A percentile compares a stretch with the other conserved stretches of the same genome.
phyloP scores from a whole-genome alignment of 2,113 vertebrate genomes.

The Gallinago paraguaiae region DNA sequence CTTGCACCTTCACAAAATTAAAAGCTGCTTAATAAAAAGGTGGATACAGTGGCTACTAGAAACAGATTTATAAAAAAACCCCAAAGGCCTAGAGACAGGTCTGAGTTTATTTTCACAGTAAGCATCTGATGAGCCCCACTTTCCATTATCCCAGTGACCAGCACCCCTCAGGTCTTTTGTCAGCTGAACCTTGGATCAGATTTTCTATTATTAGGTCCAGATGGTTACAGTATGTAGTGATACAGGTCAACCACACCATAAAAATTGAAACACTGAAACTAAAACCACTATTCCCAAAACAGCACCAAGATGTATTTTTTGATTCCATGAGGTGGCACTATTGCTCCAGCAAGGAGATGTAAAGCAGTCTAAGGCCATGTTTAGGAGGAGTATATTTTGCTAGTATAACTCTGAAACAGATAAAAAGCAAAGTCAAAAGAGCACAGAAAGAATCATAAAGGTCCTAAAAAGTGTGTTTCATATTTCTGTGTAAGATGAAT shows the following conservation, averaged over 20 bases:
- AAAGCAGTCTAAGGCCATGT: not conserved
- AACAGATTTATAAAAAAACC: not conserved
- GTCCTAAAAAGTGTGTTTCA: not conserved
- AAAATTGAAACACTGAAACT: not conserved
- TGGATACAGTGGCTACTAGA: not conserved
- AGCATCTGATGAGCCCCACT: not conserved
- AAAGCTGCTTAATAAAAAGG: not conserved
- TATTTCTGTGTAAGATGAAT: not conserved
- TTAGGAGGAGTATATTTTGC: not conserved
- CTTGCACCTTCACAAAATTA: not conserved
- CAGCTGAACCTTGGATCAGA: not conserved
- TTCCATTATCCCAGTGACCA: not conserved
- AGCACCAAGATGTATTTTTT: not conserved
- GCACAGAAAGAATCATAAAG: not conserved
- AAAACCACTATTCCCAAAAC: not conserved
- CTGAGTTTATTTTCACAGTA: fast-evolving
- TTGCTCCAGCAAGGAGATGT: not conserved
- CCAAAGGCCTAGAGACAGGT: not conserved
- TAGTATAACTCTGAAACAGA: not conserved
- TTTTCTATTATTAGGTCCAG: not conserved
- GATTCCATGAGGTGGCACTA: slow-evolving; percentile 20
- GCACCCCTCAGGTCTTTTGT: not conserved
- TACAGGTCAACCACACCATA: not conserved
- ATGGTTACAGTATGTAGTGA: not conserved
- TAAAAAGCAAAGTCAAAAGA: not conserved